Evolutionary conservation across 2,113 vertebrate species (phyloP).

Genomic region (Pachyramphus minor): DNA sequence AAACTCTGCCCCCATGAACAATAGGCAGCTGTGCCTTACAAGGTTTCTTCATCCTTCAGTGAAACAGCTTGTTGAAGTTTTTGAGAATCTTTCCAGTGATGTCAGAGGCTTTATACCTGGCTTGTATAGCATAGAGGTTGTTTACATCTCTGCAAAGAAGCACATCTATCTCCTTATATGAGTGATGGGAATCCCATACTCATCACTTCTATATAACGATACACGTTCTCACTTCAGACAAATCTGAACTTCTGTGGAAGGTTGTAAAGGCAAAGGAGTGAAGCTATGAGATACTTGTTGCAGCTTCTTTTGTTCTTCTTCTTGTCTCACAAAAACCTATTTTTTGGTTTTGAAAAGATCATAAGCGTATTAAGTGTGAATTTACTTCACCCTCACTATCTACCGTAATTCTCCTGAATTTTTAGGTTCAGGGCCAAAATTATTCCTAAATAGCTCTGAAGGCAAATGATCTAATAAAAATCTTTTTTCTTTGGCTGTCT

Average conservation of each 20-base stretch:
- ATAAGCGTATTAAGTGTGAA: not conserved
- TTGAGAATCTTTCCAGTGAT: not conserved
- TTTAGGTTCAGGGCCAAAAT: not conserved
- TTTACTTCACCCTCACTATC: not conserved
- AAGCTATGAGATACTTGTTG: not conserved
- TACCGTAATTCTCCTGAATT: not conserved
- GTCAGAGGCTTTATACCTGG: not conserved
- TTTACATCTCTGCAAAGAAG: not conserved
- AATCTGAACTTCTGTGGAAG: not conserved
- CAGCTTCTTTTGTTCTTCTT: not conserved
- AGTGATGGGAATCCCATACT: not conserved
- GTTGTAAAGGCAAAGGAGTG: not conserved
- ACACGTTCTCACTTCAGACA: not conserved
- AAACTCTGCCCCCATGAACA: fast-evolving
- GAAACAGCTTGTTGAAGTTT: not conserved
- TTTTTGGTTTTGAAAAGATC: not conserved
- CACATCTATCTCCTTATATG: not conserved
- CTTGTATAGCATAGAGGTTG: not conserved
- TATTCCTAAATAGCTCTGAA: not conserved
- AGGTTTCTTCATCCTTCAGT: not conserved
- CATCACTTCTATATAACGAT: not conserved
- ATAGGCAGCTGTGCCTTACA: not conserved
- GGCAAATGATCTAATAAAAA: not conserved
- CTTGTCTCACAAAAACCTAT: not conserved
- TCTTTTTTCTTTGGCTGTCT: not conserved